Base-by-base conservation (phyloP, 2,888 invertebrate species). In the Caenorhabditis afra region DNA sequence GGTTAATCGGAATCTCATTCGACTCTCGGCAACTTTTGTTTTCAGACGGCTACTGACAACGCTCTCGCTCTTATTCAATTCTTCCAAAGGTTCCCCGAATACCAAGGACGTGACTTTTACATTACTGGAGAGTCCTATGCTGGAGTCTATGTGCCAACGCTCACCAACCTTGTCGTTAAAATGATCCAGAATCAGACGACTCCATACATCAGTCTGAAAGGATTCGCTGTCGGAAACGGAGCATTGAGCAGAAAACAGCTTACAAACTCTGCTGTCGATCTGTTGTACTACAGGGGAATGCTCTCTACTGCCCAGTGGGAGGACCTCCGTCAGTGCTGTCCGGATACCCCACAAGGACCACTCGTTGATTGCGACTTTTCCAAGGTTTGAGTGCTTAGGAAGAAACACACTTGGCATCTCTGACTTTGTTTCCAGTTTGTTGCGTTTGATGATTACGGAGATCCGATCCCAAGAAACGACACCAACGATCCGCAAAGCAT, bases 21-120 rank as follows among this genome's bases (percentile, higher is more conserved):
- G n/a, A n/a, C n/a, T n/a, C n/a, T n/a, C n/a, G n/a, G n/a, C n/a
- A n/a, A n/a, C n/a, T n/a, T n/a, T n/a, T n/a, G n/a, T n/a, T n/a
- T n/a, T 18, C 29, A 29, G 90, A 90, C 90, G 22, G 90, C 92
- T 11, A 41, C 79, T 10, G 90, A 91, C 81, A 92, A 92, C 81
- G 90, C 90, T 57, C 75, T 88, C 4, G 92, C 92, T 8, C 67
- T 92, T 29, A 85, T 91, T 61, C 84, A 90, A 73, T 92, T 92
- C 87, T 91, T 92, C 85, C 39, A 74, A n/a, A 90, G 91, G 76
- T 92, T 91, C 85, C 91, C 91, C 7, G 91, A 92, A 76, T 92
- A 90, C 77, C 82, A 84, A 45, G 47, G 45, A 14, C 68, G 85
- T 57, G 74, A 73, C n/a, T 91, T 92, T 83, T 92, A 90, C 83